phyloP scores from a whole-genome alignment of 2,113 vertebrate species.

The Microtus ochrogaster region DNA sequence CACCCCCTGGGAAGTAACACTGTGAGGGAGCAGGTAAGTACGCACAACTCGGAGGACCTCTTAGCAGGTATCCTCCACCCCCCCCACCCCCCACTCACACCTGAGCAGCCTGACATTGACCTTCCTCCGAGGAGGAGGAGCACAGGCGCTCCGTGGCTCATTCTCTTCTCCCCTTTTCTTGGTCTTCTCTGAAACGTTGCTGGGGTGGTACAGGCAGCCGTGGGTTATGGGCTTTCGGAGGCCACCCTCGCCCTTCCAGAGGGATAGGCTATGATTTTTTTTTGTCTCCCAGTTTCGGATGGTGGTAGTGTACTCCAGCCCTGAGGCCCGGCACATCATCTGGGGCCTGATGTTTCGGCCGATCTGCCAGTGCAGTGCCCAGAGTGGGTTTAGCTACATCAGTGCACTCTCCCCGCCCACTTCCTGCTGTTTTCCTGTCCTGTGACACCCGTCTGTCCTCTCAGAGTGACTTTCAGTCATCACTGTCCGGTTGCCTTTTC shows the following conservation, averaged over 20 bases:
- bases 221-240: background rate
- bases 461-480: too few relatives aligned
- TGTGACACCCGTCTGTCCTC: background rate
- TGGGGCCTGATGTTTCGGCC: rapidly evolving
- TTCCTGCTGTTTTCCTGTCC: background rate
- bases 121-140: background rate
- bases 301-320: background rate
- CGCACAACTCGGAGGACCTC: rapidly evolving
- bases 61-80: background rate
- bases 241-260: background rate
- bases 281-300: background rate
- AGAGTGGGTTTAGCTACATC: background rate
- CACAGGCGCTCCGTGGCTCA: background rate
- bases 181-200: too few relatives aligned
- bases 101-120: background rate
- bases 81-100: background rate
- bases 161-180: background rate
- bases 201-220: background rate
- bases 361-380: rapidly evolving
- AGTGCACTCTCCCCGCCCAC: background rate
- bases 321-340: background rate
- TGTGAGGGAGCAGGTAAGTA: background rate
- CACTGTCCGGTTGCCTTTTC: background rate
- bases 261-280: background rate
- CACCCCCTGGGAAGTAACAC: background rate